A percentile compares a stretch with the other conserved stretches of the same genome.
Conservation (phyloP, 2,797 vertebrate genomes). For the Pseudomugil tenellus region DNA sequence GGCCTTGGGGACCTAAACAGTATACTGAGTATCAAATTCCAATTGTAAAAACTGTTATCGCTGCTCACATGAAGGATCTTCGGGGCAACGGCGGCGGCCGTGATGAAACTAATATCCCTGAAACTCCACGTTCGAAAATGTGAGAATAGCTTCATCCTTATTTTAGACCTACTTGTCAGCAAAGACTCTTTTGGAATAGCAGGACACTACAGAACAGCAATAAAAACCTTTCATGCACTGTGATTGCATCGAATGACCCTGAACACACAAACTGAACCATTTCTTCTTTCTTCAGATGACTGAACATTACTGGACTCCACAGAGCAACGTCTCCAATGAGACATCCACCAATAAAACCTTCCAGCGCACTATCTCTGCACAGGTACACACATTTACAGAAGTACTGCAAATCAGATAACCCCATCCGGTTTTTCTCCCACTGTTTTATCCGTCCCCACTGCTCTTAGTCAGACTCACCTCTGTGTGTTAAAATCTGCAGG, state of each 20-base stretch:
- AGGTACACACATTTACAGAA: constrained; percentile 79
- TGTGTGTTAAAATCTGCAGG: constrained; percentile 77
- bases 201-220: too few species aligned
- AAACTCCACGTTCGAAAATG: too few species aligned
- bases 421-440: neutral
- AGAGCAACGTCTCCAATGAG: constrained; percentile 98
- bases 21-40: too few species aligned
- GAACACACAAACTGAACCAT: neutral
- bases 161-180: too few species aligned
- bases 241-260: neutral
- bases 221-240: too few species aligned
- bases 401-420: neutral
- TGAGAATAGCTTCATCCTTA: too few species aligned
- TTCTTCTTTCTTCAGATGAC: constrained; percentile 89
- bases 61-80: too few species aligned
- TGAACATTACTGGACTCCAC: constrained; percentile 98
- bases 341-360: constrained; percentile 99
- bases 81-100: too few species aligned
- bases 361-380: constrained; percentile 98
- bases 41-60: too few species aligned
- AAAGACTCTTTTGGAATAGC: too few species aligned
- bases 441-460: neutral
- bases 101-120: too few species aligned
- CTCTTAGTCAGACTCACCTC: neutral
- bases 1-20: too few species aligned